Evolutionary conservation across 2,113 vertebrate genomes (phyloP).

Genomic region (Numenius arquata): DNA sequence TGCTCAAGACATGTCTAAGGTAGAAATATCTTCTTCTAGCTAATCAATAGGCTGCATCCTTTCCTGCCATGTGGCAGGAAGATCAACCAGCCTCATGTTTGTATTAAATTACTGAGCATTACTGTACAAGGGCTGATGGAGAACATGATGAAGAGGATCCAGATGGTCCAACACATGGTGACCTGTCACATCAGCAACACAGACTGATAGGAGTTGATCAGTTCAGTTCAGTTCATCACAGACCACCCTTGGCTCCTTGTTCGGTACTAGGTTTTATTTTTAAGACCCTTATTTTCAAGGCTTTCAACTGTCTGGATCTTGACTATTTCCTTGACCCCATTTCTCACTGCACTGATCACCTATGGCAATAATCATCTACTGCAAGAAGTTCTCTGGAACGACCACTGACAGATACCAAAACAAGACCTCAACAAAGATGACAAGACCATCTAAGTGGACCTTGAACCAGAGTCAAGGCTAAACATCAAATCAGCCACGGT

Average conservation of each 20-base stretch:
- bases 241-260: background rate
- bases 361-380: background rate
- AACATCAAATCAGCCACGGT: background rate
- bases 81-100: background rate
- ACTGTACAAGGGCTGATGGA: background rate
- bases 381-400: background rate
- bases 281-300: background rate
- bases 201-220: constrained; percentile 38
- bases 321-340: background rate
- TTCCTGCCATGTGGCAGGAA: background rate
- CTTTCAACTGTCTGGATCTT: background rate
- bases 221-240: background rate
- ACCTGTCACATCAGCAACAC: constrained; percentile 35
- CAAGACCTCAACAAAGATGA: background rate
- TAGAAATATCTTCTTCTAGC: background rate
- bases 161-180: constrained; percentile 58
- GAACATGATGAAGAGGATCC: constrained; percentile 26
- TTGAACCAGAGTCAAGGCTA: background rate
- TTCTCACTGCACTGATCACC: constrained; percentile 5
- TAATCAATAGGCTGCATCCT: background rate
- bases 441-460: background rate
- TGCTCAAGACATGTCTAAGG: background rate
- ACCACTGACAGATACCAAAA: background rate
- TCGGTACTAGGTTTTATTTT: background rate
- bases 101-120: background rate